A percentile compares a stretch with the other conserved stretches of the same genome.
Conservation (phyloP, 2,888 invertebrate genomes). For the Arctia plantaginis region DNA sequence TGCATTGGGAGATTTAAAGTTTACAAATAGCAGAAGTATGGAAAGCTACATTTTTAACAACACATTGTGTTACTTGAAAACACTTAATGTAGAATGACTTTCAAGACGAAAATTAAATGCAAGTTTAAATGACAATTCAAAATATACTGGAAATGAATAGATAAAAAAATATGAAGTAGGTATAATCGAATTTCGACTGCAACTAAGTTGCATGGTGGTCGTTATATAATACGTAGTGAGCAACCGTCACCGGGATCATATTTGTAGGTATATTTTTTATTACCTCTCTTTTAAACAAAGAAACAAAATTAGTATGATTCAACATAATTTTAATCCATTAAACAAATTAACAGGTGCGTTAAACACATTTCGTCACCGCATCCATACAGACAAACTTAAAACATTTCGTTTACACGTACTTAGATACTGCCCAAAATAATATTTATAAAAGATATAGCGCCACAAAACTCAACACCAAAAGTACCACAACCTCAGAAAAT, state of each 20-base stretch:
- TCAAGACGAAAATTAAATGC: no score
- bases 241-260: background rate
- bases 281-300: background rate
- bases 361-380: slow-evolving; percentile 64
- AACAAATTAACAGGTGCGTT: slow-evolving; percentile 80
- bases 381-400: slow-evolving; percentile 63
- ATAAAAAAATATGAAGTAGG: no score
- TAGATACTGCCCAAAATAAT: slow-evolving; percentile 61
- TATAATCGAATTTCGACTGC: no score
- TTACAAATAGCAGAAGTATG: no score
- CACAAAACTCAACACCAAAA: slow-evolving; percentile 53
- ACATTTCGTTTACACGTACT: slow-evolving; percentile 55
- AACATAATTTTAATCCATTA: slow-evolving; percentile 83
- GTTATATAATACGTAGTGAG: background rate
- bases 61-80: no score
- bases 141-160: no score
- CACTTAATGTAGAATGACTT: no score
- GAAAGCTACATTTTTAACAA: no score
- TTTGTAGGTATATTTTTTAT: background rate
- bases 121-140: no score
- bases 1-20: no score
- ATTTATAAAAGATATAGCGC: slow-evolving; percentile 54
- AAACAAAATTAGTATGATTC: slow-evolving; percentile 57
- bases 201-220: no score
- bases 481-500: slow-evolving; percentile 70